Evolutionary conservation across 2,888 invertebrate genomes (phyloP), one percentile per base, ranked within the genome.

Genomic region (Nemapogon koenigi): DNA sequence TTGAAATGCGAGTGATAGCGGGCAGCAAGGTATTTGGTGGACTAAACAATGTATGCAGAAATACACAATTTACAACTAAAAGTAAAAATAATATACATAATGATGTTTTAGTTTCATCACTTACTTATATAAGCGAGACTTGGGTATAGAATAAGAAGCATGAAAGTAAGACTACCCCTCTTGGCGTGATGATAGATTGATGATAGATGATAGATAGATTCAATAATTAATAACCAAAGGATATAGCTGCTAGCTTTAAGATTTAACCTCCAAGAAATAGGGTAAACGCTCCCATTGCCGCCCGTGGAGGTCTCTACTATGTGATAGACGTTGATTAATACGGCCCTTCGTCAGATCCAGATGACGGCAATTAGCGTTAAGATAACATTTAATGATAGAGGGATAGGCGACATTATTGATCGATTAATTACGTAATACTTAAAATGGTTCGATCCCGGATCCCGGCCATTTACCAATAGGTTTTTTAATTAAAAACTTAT

Each of bases 281-380:
- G 4, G 13, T 13, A 11, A 6, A 10, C n/a, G 4, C 11, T n/a
- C 27, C 27, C 13, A 30, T 30, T 8, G 8, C 15, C 30, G 16
- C 30, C 30, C 15, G 13, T 10, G 4, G 13, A 30, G 11, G 30
- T 11, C 30, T 30, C 13, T 14, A 11, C 30, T 6, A 30, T 30
- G 30, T 30, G 30, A 30, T 16, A 30, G 30, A 30, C 30, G 15
- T 30, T 30, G 30, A 30, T 30, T 30, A 30, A 30, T 30, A 30
- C 15, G 30, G 30, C 30, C 30, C 30, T 30, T 16, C 14, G 16
- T 30, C 30, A 30, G 13, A 8, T 16, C 16, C 30, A 30, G 30
- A 14, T 30, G 30, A 30, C 14, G 15, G 30, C 30, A 30, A 30
- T 30, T 30, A 30, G 30, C 15, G 14, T 30, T 30, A 30, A 14